phyloP scores from a whole-genome alignment of 2,113 vertebrate species.

The Macquaria ambigua region DNA sequence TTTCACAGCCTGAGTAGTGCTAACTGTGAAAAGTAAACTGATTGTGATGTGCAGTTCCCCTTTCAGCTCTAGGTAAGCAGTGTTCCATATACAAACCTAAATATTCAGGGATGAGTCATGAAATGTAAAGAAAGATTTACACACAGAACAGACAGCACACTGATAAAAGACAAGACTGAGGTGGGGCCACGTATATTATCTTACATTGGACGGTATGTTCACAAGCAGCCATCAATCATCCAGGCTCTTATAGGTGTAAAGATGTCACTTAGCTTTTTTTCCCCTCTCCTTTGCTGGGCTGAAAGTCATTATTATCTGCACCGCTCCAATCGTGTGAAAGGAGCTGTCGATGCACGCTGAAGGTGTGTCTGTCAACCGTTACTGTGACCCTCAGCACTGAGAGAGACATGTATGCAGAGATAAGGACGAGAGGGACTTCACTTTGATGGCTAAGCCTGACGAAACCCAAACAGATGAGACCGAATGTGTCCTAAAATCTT shows the following conservation, averaged over 20 bases:
- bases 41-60: background rate
- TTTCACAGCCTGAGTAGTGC: background rate
- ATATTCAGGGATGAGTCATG: background rate
- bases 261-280: conserved; percentile 17
- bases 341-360: background rate
- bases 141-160: background rate
- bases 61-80: background rate
- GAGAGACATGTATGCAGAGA: conserved; percentile 18
- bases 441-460: background rate
- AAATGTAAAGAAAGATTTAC: conserved; percentile 7
- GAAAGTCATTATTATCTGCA: conserved; percentile 23
- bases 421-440: background rate
- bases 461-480: background rate
- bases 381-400: conserved; percentile 36
- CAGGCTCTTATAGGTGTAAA: conserved; percentile 20
- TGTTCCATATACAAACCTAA: background rate
- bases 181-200: conserved; percentile 1
- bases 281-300: background rate
- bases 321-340: conserved; percentile 16
- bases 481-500: background rate
- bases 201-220: conserved; percentile 7
- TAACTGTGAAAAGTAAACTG: background rate
- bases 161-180: conserved; percentile 4
- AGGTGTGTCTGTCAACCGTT: background rate
- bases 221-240: conserved; percentile 39